These are phyloP conservation scores for Myrmecobius fasciatus DNA, from an alignment of 2,113 vertebrate species.

Conservation along the genomic window DNA sequence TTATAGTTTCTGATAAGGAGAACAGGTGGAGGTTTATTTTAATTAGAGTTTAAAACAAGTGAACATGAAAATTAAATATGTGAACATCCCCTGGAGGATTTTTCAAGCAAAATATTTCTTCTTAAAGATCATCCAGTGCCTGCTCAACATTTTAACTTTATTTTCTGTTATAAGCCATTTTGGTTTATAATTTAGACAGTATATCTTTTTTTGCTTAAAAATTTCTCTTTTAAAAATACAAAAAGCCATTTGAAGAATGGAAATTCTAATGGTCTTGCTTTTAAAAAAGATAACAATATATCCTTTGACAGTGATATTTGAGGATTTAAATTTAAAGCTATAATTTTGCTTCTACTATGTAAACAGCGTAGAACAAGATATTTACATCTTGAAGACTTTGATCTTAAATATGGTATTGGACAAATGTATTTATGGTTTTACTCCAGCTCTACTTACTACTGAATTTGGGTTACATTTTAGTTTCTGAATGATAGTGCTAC, in stretches of 20 bases:
- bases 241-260: not conserved
- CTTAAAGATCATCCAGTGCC: slow-evolving; percentile 66
- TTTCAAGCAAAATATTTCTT: slow-evolving; percentile 66
- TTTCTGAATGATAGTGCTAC: slow-evolving; percentile 54
- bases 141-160: slow-evolving; percentile 63
- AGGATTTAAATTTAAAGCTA: slow-evolving; percentile 24
- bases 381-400: slow-evolving; percentile 50
- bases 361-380: slow-evolving; percentile 23
- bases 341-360: slow-evolving; percentile 20
- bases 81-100: slow-evolving; percentile 73
- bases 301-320: not conserved
- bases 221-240: slow-evolving; percentile 55
- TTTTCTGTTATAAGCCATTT: slow-evolving; percentile 25
- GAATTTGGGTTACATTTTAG: slow-evolving; percentile 42
- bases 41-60: slow-evolving; percentile 77
- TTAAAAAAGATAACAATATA: not conserved
- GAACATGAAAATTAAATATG: slow-evolving; percentile 75
- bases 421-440: not conserved
- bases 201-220: slow-evolving; percentile 37
- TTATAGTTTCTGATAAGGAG: slow-evolving; percentile 59
- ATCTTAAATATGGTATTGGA: not conserved
- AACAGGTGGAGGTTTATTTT: slow-evolving; percentile 66
- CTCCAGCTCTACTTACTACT: not conserved
- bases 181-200: not conserved
- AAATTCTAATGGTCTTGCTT: not conserved